phyloP scores from a whole-genome alignment of 2,888 invertebrate genomes.

The Oscheius sp. region DNA sequence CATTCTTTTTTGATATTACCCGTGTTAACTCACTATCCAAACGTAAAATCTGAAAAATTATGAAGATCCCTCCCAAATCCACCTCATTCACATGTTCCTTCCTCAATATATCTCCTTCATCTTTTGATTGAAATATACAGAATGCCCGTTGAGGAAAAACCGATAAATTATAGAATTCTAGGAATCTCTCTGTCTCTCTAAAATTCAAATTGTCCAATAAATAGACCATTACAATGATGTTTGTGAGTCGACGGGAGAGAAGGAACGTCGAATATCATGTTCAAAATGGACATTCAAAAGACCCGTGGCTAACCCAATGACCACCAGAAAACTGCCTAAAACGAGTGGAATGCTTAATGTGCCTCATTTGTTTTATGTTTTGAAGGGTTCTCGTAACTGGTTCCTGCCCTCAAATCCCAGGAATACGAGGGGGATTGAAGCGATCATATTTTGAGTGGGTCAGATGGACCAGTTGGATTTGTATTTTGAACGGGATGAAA shows the following conservation, averaged over 20 bases:
- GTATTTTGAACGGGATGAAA: too few relatives aligned
- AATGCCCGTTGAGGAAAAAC: slow-evolving; percentile 30
- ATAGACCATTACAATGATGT: slow-evolving; percentile 56
- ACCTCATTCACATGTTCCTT: slow-evolving; percentile 24
- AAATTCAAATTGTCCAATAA: not conserved
- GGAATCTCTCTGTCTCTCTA: slow-evolving; percentile 24
- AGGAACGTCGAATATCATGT: slow-evolving; percentile 63
- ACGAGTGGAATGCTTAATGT: too few relatives aligned
- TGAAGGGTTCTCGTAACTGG: not conserved
- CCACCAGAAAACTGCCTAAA: slow-evolving; percentile 47
- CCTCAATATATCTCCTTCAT: slow-evolving; percentile 30
- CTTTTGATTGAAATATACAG: slow-evolving; percentile 32
- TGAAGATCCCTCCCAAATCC: not conserved
- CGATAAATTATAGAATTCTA: slow-evolving; percentile 33
- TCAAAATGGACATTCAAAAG: slow-evolving; percentile 58
- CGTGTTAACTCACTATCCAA: slow-evolving; percentile 39
- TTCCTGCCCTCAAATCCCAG: too few relatives aligned
- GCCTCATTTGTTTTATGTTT: too few relatives aligned
- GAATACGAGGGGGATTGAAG: too few relatives aligned
- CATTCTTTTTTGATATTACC: slow-evolving; percentile 35
- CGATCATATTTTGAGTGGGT: too few relatives aligned
- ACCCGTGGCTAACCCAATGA: slow-evolving; percentile 39
- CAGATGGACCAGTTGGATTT: too few relatives aligned
- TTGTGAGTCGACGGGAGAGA: slow-evolving; percentile 63
- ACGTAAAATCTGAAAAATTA: slow-evolving; percentile 35